A percentile compares a stretch with the other conserved stretches of the same genome.
These are phyloP conservation scores for Brachyalestes nurse DNA, from an alignment of 2,797 vertebrate genomes.

Conservation along the genomic window DNA sequence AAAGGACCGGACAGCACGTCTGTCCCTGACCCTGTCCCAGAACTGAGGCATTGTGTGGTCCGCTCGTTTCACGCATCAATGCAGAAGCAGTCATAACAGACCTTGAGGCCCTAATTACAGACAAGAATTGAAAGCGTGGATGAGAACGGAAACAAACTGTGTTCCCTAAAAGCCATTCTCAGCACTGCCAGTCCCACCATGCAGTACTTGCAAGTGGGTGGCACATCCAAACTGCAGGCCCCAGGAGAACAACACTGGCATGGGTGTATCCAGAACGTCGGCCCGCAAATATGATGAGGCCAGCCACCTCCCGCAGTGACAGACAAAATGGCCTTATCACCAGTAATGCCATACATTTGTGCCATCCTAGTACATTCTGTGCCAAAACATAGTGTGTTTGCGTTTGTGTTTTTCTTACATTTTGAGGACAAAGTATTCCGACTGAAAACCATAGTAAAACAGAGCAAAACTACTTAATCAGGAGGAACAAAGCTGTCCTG, in stretches of 20 bases:
- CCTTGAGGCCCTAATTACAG: slow-evolving; percentile 51
- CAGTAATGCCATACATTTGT: not conserved
- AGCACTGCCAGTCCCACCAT: slow-evolving; percentile 34
- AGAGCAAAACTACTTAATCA: too few species aligned
- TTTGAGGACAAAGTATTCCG: too few species aligned
- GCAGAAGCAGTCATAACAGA: slow-evolving; percentile 58
- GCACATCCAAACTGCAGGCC: slow-evolving; percentile 23
- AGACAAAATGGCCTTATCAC: not conserved
- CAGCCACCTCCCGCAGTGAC: not conserved
- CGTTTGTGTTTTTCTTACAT: too few species aligned
- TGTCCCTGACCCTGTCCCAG: not conserved
- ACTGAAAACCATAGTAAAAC: too few species aligned
- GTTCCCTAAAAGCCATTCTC: slow-evolving; percentile 42
- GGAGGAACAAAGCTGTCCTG: too few species aligned
- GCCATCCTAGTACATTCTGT: too few species aligned
- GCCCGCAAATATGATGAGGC: slow-evolving; percentile 4
- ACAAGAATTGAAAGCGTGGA: slow-evolving; percentile 38
- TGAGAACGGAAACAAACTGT: slow-evolving; percentile 44
- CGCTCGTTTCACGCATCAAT: slow-evolving; percentile 37
- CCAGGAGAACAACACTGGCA: not conserved
- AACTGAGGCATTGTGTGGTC: slow-evolving; percentile 50
- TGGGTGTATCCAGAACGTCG: slow-evolving; percentile 7
- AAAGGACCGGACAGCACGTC: not conserved
- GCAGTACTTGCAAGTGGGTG: slow-evolving; percentile 17
- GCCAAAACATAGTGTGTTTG: too few species aligned